These are phyloP conservation scores for Percopsis transmontana DNA, from an alignment of 2,113 vertebrate species.

Conservation along the genomic window DNA sequence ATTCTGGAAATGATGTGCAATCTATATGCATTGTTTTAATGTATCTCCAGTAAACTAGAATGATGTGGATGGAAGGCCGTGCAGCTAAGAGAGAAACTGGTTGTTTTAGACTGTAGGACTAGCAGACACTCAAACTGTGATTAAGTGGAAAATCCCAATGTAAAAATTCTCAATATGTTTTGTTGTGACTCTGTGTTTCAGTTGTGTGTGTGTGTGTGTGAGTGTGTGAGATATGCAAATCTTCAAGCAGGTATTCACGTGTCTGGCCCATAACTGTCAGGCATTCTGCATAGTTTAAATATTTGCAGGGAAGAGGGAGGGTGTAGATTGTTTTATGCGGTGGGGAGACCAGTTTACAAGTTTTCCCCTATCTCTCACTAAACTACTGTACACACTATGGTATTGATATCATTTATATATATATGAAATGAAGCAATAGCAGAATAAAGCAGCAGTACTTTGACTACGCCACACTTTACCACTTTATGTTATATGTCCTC, in stretches of 20 bases:
- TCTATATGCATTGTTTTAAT: too few relatives aligned
- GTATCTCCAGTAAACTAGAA: too few relatives aligned
- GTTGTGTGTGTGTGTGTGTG: constrained; percentile 3
- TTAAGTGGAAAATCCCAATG: constrained; percentile 63
- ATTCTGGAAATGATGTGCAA: too few relatives aligned
- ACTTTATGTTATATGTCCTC: too few relatives aligned
- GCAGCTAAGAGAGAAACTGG: too few relatives aligned
- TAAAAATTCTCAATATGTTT: constrained; percentile 48
- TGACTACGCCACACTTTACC: too few relatives aligned
- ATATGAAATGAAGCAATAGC: too few relatives aligned
- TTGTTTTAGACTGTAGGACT: constrained; percentile 45
- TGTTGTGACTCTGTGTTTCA: constrained; percentile 50
- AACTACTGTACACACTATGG: background rate
- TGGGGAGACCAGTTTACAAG: constrained; percentile 22
- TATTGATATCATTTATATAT: background rate
- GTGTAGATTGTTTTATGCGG: background rate
- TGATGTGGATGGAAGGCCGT: too few relatives aligned
- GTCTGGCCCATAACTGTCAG: background rate
- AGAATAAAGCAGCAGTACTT: too few relatives aligned
- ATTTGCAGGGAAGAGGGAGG: constrained; percentile 32
- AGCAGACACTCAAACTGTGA: constrained; percentile 56
- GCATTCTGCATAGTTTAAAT: constrained; percentile 52
- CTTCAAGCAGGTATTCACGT: background rate
- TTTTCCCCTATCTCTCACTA: constrained; percentile 24
- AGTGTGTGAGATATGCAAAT: background rate